Conservation (phyloP, 2,113 vertebrate genomes). For the Eleginops maclovinus region DNA sequence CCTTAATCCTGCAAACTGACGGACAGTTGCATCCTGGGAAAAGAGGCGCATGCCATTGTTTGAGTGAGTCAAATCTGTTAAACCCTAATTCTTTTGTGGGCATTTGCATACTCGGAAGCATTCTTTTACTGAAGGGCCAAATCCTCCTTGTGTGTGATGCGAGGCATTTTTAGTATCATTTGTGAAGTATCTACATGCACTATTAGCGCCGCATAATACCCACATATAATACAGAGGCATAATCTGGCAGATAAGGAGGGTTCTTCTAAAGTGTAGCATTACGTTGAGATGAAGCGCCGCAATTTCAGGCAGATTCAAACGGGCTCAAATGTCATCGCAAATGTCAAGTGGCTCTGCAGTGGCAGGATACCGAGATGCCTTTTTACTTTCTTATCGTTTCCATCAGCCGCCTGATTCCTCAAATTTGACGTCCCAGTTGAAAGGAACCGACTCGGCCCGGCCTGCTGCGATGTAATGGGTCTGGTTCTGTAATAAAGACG, state of each 20-base stretch:
- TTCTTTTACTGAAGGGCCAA: constrained; percentile 88
- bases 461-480: constrained; percentile 41
- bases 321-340: constrained; percentile 84
- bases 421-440: constrained; percentile 26
- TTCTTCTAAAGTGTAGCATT: constrained; percentile 85
- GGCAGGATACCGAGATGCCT: constrained; percentile 71
- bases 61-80: constrained; percentile 88
- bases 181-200: constrained; percentile 92
- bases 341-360: constrained; percentile 84
- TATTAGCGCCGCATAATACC: constrained; percentile 86
- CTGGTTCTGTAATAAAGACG: constrained; percentile 21
- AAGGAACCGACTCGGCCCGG: constrained; percentile 26
- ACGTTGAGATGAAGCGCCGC: constrained; percentile 86
- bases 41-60: constrained; percentile 84
- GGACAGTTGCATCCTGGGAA: constrained; percentile 83
- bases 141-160: constrained; percentile 89
- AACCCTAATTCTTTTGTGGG: constrained; percentile 85
- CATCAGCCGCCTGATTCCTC: constrained; percentile 47
- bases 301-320: constrained; percentile 86
- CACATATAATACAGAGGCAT: constrained; percentile 87
- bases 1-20: constrained; percentile 87
- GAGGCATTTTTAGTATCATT: constrained; percentile 91
- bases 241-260: constrained; percentile 89
- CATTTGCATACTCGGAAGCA: constrained; percentile 95
- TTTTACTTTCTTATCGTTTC: constrained; percentile 57